phyloP scores from a whole-genome alignment of 1,140 invertebrate species.

The Drosophila malerkotliana region DNA sequence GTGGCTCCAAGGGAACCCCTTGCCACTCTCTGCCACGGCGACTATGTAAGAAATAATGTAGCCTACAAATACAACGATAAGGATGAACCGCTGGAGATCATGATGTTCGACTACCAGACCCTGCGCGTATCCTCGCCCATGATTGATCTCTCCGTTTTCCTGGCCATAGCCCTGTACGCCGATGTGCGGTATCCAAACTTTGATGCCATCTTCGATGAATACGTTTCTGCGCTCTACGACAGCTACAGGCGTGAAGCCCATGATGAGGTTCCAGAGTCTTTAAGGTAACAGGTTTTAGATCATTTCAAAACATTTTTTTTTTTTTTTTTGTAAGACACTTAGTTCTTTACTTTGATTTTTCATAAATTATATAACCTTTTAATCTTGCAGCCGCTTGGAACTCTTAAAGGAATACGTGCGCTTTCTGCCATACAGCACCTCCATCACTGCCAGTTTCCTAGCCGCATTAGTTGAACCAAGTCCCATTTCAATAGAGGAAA shows the following conservation, averaged over 20 bases:
- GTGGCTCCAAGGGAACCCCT: slow-evolving; percentile 68
- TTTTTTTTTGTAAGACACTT: no score
- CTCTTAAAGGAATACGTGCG: slow-evolving; percentile 70
- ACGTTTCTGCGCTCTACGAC: slow-evolving; percentile 48
- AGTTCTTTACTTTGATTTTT: no score
- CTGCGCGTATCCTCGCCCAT: slow-evolving; percentile 74
- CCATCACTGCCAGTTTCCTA: slow-evolving; percentile 54
- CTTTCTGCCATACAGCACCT: slow-evolving; percentile 58
- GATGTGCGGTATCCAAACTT: slow-evolving; percentile 68
- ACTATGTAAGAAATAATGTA: slow-evolving; percentile 80
- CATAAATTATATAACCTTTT: neutral
- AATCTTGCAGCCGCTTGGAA: slow-evolving; percentile 34
- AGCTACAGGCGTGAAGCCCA: slow-evolving; percentile 44
- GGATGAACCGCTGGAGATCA: slow-evolving; percentile 59
- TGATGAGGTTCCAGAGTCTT: slow-evolving; percentile 29
- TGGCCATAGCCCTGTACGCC: slow-evolving; percentile 58
- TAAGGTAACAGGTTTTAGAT: neutral
- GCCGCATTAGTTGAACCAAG: slow-evolving; percentile 51
- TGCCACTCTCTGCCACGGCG: slow-evolving; percentile 75
- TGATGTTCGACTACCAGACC: slow-evolving; percentile 84
- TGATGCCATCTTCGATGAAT: slow-evolving; percentile 65
- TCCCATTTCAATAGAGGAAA: slow-evolving; percentile 27
- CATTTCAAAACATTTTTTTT: no score
- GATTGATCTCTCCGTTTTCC: slow-evolving; percentile 68
- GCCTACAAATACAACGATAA: slow-evolving; percentile 63